phyloP scores from a whole-genome alignment of 2,113 vertebrate genomes.

The Gambusia affinis region DNA sequence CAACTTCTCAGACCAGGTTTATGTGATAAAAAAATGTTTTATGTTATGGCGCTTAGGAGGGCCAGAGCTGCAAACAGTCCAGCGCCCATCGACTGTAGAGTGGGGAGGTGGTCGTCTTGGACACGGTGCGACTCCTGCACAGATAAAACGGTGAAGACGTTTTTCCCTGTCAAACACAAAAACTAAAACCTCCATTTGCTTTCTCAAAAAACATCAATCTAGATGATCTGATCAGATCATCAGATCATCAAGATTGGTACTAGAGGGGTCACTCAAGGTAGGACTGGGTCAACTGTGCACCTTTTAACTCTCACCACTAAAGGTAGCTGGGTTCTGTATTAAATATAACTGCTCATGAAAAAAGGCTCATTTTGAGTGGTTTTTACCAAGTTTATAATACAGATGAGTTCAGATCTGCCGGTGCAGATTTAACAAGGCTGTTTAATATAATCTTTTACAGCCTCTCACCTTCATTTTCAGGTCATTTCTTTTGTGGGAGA shows the following conservation, averaged over 20 bases:
- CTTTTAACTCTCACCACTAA: too few species aligned
- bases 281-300: not conserved
- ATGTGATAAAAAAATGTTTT: not conserved
- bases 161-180: not conserved
- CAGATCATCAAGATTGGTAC: not conserved
- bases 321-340: not conserved
- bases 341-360: not conserved
- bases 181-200: not conserved
- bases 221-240: not conserved
- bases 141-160: constrained; percentile 80
- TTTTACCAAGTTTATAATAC: not conserved
- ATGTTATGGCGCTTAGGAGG: constrained; percentile 30
- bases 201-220: too few species aligned
- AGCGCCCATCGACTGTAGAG: constrained; percentile 79
- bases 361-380: too few species aligned
- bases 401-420: too few species aligned
- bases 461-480: too few species aligned
- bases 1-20: constrained; percentile 54
- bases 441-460: too few species aligned
- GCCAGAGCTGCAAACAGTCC: constrained; percentile 57
- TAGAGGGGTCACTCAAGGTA: not conserved
- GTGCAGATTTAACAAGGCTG: too few species aligned
- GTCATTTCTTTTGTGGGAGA: too few species aligned
- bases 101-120: constrained; percentile 89
- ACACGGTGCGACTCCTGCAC: constrained; percentile 87